phyloP scores from a whole-genome alignment of 2,797 vertebrate species.

The Parambassis ranga region DNA sequence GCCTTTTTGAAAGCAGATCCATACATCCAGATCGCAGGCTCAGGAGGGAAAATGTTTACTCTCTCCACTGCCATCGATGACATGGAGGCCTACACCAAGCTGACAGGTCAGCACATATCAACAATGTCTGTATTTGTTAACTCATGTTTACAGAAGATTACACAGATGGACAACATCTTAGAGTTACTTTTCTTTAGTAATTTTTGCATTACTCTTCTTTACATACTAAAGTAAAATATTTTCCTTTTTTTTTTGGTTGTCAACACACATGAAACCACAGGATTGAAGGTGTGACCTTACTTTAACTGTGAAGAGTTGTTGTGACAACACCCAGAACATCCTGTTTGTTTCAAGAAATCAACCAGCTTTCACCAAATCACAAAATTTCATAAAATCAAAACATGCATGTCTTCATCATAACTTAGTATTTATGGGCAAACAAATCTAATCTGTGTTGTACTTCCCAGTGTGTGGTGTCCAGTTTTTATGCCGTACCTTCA shows the following conservation, averaged over 20 bases:
- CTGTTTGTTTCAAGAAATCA: background rate
- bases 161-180: background rate
- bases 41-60: conserved; percentile 70
- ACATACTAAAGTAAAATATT: background rate
- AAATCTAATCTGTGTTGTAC: too few species aligned
- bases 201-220: background rate
- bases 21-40: conserved; percentile 82
- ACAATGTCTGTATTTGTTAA: background rate
- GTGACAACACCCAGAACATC: too few species aligned
- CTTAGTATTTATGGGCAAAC: background rate
- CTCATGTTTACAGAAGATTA: background rate
- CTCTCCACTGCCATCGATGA: conserved; percentile 91
- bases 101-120: conserved; percentile 85
- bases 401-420: background rate
- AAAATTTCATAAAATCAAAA: background rate
- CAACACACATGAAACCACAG: too few species aligned
- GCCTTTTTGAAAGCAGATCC: conserved; percentile 91
- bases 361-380: background rate
- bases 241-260: background rate
- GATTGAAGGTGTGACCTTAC: too few species aligned
- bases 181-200: too few species aligned
- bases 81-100: conserved; percentile 94
- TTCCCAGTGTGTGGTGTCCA: too few species aligned
- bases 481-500: too few species aligned
- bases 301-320: background rate